Conservation (phyloP, 2,888 invertebrate species). For the Pachliopta kotzebuea region DNA sequence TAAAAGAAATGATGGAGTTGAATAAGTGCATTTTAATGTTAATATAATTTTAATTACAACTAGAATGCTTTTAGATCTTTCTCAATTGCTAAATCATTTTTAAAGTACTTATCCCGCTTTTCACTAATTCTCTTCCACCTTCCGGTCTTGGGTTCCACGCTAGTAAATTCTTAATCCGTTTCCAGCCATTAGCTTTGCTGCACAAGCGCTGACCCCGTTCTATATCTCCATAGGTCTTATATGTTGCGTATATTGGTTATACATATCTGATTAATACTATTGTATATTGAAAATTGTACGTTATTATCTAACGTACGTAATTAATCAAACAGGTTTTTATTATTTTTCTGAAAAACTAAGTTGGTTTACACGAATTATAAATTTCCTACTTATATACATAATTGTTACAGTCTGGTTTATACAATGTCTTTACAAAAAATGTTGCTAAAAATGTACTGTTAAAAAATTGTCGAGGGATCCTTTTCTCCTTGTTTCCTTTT, state of each 20-base stretch:
- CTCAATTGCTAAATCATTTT: slow-evolving; percentile 15
- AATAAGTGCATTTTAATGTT: background rate
- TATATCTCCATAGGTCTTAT: slow-evolving; percentile 15
- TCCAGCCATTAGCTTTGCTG: slow-evolving; percentile 29
- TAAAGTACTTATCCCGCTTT: slow-evolving; percentile 22
- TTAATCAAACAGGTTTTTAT: no score
- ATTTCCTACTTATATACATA: no score
- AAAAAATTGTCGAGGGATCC: slow-evolving; percentile 33
- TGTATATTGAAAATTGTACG: background rate
- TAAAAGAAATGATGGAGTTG: background rate
- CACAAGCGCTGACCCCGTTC: slow-evolving; percentile 17
- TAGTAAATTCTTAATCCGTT: slow-evolving; percentile 30
- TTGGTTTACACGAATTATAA: no score
- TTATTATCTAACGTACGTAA: no score
- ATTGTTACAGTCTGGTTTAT: background rate
- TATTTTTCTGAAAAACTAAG: no score
- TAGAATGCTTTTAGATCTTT: slow-evolving; percentile 13
- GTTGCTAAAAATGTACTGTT: slow-evolving; percentile 35
- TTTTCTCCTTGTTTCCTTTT: slow-evolving; percentile 35
- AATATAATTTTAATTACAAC: background rate
- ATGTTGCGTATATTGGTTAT: slow-evolving; percentile 19
- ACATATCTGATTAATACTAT: background rate
- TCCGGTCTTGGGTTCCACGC: slow-evolving; percentile 26
- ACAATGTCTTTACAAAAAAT: slow-evolving; percentile 19
- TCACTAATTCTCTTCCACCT: slow-evolving; percentile 29